Conservation (phyloP, 2,888 invertebrate species). For the Laspeyria flexula region DNA sequence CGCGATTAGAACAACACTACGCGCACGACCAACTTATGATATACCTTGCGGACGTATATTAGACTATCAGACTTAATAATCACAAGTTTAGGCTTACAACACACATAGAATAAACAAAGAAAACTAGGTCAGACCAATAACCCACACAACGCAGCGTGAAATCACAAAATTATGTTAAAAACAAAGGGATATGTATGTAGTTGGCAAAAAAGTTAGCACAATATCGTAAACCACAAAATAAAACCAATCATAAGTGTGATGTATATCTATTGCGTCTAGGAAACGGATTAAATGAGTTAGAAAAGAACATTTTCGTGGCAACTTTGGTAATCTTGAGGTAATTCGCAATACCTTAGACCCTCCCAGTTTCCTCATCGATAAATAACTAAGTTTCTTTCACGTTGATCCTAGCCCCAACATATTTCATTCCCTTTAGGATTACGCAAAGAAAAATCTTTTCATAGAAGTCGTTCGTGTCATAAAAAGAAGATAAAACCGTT, state of each 20-base stretch:
- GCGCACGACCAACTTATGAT: neutral
- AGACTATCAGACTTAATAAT: constrained; percentile 5
- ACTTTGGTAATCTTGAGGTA: constrained; percentile 53
- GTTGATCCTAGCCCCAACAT: constrained; percentile 55
- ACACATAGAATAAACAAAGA: neutral
- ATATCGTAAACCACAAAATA: constrained; percentile 17
- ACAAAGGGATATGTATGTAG: neutral
- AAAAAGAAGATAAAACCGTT: constrained; percentile 47
- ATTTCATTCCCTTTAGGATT: constrained; percentile 56
- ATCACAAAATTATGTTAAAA: constrained; percentile 5
- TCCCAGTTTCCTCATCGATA: constrained; percentile 43
- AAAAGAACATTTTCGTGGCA: constrained; percentile 47
- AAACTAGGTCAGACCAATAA: neutral
- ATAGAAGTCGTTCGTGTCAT: constrained; percentile 46
- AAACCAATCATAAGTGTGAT: constrained; percentile 44
- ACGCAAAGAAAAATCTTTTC: constrained; percentile 46
- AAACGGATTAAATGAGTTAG: constrained; percentile 48
- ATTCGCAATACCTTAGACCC: constrained; percentile 43
- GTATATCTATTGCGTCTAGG: constrained; percentile 38
- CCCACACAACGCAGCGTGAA: neutral
- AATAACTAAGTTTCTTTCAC: constrained; percentile 56
- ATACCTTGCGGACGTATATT: neutral
- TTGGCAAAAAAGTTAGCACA: constrained; percentile 8
- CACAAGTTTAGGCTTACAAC: neutral
- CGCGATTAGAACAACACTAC: constrained; percentile 3